A percentile compares a stretch with the other conserved stretches of the same genome.
Evolutionary conservation across 2,797 vertebrate species (phyloP).

Genomic region (Arrhamphus sclerolepis): DNA sequence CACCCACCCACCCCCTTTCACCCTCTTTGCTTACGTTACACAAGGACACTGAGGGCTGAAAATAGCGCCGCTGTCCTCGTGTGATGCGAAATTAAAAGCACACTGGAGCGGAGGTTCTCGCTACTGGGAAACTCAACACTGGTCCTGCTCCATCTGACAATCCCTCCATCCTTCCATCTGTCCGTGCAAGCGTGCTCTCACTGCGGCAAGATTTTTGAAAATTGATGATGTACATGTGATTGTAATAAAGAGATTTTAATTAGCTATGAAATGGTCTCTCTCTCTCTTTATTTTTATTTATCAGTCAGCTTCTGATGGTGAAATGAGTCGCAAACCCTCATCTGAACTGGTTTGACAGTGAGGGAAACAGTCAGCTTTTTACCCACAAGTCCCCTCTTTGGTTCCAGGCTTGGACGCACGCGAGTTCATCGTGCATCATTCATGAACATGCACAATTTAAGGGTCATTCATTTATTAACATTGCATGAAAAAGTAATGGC

Average conservation of each 20-base stretch:
- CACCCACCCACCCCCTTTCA: constrained; percentile 34
- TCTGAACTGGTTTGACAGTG: no score
- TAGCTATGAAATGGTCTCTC: constrained; percentile 61
- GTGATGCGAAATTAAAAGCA: constrained; percentile 72
- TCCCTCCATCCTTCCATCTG: constrained; percentile 55
- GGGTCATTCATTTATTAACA: constrained; percentile 4
- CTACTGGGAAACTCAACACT: constrained; percentile 55
- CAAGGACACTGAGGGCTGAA: constrained; percentile 66
- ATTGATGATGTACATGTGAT: constrained; percentile 80
- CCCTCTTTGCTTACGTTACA: constrained; percentile 63
- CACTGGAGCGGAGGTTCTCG: constrained; percentile 65
- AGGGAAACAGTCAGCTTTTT: no score
- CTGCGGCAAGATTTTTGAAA: constrained; percentile 70
- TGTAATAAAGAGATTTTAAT: constrained; percentile 86
- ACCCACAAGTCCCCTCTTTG: no score
- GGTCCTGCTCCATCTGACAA: constrained; percentile 58
- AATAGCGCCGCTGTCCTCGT: constrained; percentile 71
- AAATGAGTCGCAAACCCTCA: no score
- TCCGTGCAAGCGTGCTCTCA: constrained; percentile 64
- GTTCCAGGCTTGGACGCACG: no score
- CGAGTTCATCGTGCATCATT: no score
- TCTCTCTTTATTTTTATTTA: constrained; percentile 27
- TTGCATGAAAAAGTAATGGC: constrained; percentile 5
- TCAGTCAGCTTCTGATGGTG: neutral
- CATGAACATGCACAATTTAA: neutral